phyloP scores from a whole-genome alignment of 2,888 invertebrate species.

The Acleris cristana region DNA sequence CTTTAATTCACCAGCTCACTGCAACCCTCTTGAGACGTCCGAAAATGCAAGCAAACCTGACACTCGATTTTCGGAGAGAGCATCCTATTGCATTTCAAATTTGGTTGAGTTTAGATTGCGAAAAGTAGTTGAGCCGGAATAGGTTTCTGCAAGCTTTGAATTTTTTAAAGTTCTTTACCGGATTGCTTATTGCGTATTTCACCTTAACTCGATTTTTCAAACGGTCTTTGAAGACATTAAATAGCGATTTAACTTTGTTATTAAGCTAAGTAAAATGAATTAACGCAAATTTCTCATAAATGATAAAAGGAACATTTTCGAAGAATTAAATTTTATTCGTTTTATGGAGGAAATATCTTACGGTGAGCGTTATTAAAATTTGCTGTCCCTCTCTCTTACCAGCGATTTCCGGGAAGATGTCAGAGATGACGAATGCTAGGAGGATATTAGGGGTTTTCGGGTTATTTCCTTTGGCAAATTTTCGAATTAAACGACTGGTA shows the following conservation, averaged over 20 bases:
- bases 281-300: background rate
- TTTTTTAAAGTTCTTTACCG: background rate
- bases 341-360: conserved; percentile 4
- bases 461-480: conserved; percentile 25
- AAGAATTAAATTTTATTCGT: conserved; percentile 11
- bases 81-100: conserved; percentile 5
- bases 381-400: conserved; percentile 14
- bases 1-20: conserved; percentile 46
- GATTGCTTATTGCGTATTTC: background rate
- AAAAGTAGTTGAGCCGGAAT: background rate
- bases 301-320: background rate
- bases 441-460: conserved; percentile 21
- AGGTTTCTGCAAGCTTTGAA: background rate
- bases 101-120: conserved; percentile 1
- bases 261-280: too few relatives aligned
- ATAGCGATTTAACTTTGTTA: too few relatives aligned
- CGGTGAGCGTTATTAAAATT: conserved; percentile 30
- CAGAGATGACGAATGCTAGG: conserved; percentile 19
- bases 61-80: conserved; percentile 3
- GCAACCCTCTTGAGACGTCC: conserved; percentile 8
- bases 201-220: background rate
- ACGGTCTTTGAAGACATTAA: background rate
- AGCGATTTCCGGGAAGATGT: conserved; percentile 28
- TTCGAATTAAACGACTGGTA: background rate
- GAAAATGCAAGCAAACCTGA: conserved; percentile 19